A percentile compares a stretch with the other conserved stretches of the same genome.
These are phyloP conservation scores for Rhynchonycteris naso DNA, from an alignment of 2,797 vertebrate species.

Conservation along the genomic window DNA sequence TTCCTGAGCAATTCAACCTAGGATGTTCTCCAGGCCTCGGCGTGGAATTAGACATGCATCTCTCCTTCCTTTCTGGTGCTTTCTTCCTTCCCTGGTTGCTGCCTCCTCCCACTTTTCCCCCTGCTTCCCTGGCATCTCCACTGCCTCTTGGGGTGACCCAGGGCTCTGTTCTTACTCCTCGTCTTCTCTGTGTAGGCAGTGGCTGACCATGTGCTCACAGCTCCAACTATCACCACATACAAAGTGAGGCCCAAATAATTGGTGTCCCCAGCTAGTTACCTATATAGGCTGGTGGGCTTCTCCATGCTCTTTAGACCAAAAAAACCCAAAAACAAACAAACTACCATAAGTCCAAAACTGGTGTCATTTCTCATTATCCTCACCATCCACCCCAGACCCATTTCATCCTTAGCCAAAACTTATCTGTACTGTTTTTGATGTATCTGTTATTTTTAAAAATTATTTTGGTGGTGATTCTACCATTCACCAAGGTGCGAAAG, in stretches of 20 bases:
- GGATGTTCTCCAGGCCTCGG: background rate
- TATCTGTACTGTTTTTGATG: too few species aligned
- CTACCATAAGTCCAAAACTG: background rate
- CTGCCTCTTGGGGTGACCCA: background rate
- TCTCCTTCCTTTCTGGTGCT: background rate
- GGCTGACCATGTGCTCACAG: background rate
- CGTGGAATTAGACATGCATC: fast-evolving
- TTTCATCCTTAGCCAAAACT: background rate
- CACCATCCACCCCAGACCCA: background rate
- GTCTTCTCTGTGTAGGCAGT: background rate
- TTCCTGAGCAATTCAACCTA: background rate
- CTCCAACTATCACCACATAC: background rate
- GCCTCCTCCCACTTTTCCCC: background rate
- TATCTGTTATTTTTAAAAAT: too few species aligned
- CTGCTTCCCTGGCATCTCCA: background rate
- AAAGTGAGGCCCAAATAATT: background rate
- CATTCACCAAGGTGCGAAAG: background rate
- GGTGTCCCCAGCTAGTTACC: background rate
- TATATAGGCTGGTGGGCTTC: background rate
- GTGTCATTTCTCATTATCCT: background rate
- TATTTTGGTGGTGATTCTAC: background rate
- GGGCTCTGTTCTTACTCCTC: background rate
- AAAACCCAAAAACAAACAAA: too few species aligned
- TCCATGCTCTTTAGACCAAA: background rate
- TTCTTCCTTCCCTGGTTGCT: background rate